Base-by-base conservation (phyloP, 2,797 vertebrate species). In the Todus mexicanus region DNA sequence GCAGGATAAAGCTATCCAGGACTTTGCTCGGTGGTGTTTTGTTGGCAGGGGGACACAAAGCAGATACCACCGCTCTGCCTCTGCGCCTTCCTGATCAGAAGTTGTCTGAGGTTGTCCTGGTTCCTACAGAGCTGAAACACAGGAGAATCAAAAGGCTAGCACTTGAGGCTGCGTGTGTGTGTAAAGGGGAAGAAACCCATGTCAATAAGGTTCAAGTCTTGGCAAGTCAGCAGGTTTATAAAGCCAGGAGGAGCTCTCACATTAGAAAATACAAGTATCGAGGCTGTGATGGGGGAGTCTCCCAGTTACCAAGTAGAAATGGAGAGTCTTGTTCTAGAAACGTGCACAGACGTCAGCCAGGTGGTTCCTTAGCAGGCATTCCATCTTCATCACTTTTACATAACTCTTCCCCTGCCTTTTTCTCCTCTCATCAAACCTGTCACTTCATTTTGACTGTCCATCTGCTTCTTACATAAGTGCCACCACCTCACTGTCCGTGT, bases 101-200 rank as follows among this genome's bases (percentile, higher is more conserved):
- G 31, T 11, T 19, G 29, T 3, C 4, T 33, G n/a, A 57, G 37
- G 64, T 45, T 81, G 35, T 51, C 22, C 45, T 57, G 38, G 57
- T 70, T 69, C 11, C 8, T 70, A 14, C 4, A 3, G 61, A 33
- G 29, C 22, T 9, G 7, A 85, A 79, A 68, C 40, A 33, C 5
- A 6, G 70, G 31, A 47, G 54, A 40, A 45, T 11, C 29, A 27
- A 51, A 84, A 64, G 29, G 31, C n/a, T 42, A 10, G 15, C 8
- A 3, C 54, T 31, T 43, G n/a, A 23, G 21, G 45, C 29, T 38
- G 11, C 0, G 0, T 37, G 35, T 12, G 20, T 42, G n/a, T 23
- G 27, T 60, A 73, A 82, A 40, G 25, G n/a, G 22, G 35, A 66
- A 66, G 47, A 43, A 64, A 48, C 2, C 3, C 11, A 68, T 27